Percentiles rank a stretch among this genome's conserved stretches.
Conservation (phyloP, 2,888 invertebrate genomes). For the Chalcis sispes region DNA sequence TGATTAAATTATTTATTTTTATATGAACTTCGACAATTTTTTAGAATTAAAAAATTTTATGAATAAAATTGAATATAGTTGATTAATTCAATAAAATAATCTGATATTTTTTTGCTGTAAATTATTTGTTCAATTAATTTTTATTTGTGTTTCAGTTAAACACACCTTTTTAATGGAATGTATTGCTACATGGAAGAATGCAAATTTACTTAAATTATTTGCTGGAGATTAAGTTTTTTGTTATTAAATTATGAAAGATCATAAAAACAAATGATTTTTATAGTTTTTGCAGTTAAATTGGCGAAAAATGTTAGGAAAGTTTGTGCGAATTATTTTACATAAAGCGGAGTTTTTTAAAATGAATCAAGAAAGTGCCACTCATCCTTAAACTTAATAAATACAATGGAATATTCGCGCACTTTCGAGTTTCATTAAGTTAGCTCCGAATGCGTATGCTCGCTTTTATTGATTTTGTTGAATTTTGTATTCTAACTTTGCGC, state of each 20-base stretch:
- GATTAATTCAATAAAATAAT: not conserved
- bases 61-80: conserved; percentile 14
- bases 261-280: conserved; percentile 2
- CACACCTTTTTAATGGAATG: conserved; percentile 71
- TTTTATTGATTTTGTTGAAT: conserved; percentile 15
- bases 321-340: conserved; percentile 32
- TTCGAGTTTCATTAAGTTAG: conserved; percentile 22
- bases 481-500: not conserved
- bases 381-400: conserved; percentile 44
- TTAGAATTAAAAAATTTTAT: not conserved
- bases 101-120: conserved; percentile 14
- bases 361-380: conserved; percentile 39
- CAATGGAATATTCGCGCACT: conserved; percentile 27
- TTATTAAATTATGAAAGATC: conserved; percentile 16
- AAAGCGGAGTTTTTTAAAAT: conserved; percentile 26
- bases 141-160: not conserved
- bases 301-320: conserved; percentile 2
- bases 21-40: not conserved
- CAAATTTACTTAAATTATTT: conserved; percentile 57
- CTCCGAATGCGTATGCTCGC: not conserved
- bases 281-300: not conserved
- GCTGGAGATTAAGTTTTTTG: conserved; percentile 17
- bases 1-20: too few relatives aligned
- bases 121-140: not conserved
- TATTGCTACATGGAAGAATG: conserved; percentile 73